Evolutionary conservation across 2,888 invertebrate genomes (phyloP).

Genomic region (Tenthredo amoena): DNA sequence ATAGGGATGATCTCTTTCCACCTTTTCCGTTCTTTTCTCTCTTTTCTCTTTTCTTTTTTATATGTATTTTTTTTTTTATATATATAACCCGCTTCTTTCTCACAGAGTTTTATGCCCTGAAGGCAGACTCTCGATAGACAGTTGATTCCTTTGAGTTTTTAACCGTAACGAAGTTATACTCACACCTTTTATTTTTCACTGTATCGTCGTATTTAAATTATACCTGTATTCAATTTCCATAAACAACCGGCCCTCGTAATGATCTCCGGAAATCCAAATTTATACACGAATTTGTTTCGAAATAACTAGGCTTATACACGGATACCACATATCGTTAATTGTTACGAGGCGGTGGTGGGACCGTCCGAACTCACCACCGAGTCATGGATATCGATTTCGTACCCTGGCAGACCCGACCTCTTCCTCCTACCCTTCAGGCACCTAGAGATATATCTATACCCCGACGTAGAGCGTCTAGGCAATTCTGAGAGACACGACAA

Average conservation of each 20-base stretch:
- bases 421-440: background rate
- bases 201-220: too few relatives aligned
- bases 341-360: slow-evolving; percentile 11
- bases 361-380: background rate
- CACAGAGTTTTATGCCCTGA: background rate
- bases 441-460: background rate
- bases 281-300: background rate
- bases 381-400: slow-evolving; percentile 34
- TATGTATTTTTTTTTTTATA: background rate
- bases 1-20: background rate
- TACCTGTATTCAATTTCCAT: too few relatives aligned
- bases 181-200: background rate
- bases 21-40: background rate
- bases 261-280: background rate
- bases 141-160: background rate
- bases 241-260: too few relatives aligned
- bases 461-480: background rate
- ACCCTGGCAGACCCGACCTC: background rate
- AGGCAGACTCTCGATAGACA: background rate
- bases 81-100: background rate
- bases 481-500: slow-evolving; percentile 4
- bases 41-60: too few relatives aligned
- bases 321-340: background rate
- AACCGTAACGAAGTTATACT: background rate
- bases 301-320: background rate